Evolutionary conservation across 2,888 invertebrate species (phyloP).

Genomic region (Dorcus parallelipipedus): DNA sequence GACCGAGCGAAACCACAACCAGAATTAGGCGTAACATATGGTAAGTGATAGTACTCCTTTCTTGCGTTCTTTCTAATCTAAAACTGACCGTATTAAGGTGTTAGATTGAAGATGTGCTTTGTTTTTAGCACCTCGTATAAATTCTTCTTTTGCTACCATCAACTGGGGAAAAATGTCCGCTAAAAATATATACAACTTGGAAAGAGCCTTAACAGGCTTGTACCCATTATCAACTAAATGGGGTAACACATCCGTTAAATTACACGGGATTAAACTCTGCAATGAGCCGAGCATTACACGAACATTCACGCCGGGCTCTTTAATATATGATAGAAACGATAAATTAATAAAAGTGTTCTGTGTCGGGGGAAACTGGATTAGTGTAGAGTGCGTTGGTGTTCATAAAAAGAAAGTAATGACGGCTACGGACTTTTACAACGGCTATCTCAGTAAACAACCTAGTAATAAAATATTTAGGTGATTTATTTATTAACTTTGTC

Average conservation of each 20-base stretch:
- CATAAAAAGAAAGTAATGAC: constrained; percentile 69
- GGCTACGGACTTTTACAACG: constrained; percentile 82
- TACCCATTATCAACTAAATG: constrained; percentile 62
- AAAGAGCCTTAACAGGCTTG: constrained; percentile 66
- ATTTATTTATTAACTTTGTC: constrained; percentile 15
- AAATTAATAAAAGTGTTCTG: constrained; percentile 66
- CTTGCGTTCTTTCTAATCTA: no score
- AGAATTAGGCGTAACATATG: constrained; percentile 62
- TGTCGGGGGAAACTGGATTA: constrained; percentile 61
- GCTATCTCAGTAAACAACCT: constrained; percentile 65
- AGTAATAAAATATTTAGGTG: constrained; percentile 45
- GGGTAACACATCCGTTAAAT: constrained; percentile 58
- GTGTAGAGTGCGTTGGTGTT: constrained; percentile 62
- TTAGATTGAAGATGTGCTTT: neutral
- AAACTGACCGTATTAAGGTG: no score
- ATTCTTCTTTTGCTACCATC: constrained; percentile 58
- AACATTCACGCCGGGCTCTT: constrained; percentile 52
- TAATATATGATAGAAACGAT: constrained; percentile 57
- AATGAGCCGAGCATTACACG: constrained; percentile 5
- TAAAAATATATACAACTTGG: constrained; percentile 64
- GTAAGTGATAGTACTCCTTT: constrained; percentile 48
- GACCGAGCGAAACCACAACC: constrained; percentile 59
- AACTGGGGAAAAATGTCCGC: constrained; percentile 66
- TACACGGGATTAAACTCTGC: constrained; percentile 51
- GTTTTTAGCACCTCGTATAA: constrained; percentile 72